phyloP scores from a whole-genome alignment of 2,797 vertebrate genomes.

The Sciurus carolinensis region DNA sequence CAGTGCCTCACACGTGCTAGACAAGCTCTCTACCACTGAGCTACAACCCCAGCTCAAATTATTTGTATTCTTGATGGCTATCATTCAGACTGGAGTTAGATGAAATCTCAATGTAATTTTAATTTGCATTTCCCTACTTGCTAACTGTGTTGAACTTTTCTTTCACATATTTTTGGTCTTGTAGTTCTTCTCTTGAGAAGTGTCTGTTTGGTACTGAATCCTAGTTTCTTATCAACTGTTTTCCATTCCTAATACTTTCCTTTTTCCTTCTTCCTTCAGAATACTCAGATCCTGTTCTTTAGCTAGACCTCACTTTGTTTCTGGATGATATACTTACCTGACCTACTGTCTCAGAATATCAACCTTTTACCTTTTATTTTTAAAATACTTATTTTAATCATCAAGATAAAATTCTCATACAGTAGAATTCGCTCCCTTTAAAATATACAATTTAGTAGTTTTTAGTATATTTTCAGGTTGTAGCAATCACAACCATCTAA shows the following conservation, averaged over 20 bases:
- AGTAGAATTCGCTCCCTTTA: not conserved
- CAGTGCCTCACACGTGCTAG: no score
- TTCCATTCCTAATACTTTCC: not conserved
- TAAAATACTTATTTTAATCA: not conserved
- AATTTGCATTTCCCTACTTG: no score
- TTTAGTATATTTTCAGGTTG: no score
- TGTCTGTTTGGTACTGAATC: not conserved
- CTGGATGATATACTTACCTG: not conserved
- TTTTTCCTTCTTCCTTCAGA: slow-evolving; percentile 20
- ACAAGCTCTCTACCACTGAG: no score
- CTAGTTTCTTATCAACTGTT: not conserved
- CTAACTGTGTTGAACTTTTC: no score
- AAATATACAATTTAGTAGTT: no score
- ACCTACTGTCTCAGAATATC: not conserved
- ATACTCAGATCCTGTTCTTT: not conserved
- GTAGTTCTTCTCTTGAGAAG: not conserved
- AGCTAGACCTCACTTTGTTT: not conserved
- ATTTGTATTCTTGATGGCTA: no score
- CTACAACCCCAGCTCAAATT: no score
- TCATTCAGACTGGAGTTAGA: no score
- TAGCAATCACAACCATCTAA: not conserved
- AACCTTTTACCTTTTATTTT: not conserved
- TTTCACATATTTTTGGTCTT: no score
- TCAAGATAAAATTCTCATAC: not conserved
- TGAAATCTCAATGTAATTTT: no score